Evolutionary conservation across 2,113 vertebrate species (phyloP), one percentile per base, ranked within the genome.

Genomic region (Pelobates fuscus): DNA sequence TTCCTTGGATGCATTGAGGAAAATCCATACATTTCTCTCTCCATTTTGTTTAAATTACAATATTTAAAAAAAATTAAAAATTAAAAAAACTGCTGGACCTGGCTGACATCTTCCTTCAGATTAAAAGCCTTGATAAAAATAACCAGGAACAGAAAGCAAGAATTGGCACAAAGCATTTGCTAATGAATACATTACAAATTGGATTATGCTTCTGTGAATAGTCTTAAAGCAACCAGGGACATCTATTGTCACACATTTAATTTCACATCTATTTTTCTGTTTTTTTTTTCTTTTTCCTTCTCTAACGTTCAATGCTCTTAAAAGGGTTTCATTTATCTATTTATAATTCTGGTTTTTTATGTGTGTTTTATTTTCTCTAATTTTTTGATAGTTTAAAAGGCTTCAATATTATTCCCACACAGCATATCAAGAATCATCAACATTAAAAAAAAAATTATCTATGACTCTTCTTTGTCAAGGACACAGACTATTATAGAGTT

Each of bases 401-500:
- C 41, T 37, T 5, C 32, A 10, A n/a, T n/a, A n/a, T n/a, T 52
- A 52, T 52, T 11, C 18, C 52, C 12, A 17, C 61, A n/a, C 20
- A 57, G 32, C 24, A 41, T 29, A 66, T 58, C 46, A 29, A 29
- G 18, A 43, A 74, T 66, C 24, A 44, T 66, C 58, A 44, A 26
- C 55, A 24, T 58, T n/a, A 55, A 20, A 12, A 55, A n/a, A 63
- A 46, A 52, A 59, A 41, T 41, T 32, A 55, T 58, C 29, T 43
- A 44, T 29, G 25, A 24, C 37, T 74, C 25, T 58, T 64, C 20
- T 57, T 60, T 66, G 63, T 54, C 43, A 72, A 72, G 60, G 44
- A 72, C 70, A 63, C 46, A 24, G 46, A 54, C 44, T 63, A 72
- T 54, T 52, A 21, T 44, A 63, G 11, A 59, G 59, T 63, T 67